Conservation (phyloP, 92 coral and sea anemone genomes). For the Pocillopora grandis region DNA sequence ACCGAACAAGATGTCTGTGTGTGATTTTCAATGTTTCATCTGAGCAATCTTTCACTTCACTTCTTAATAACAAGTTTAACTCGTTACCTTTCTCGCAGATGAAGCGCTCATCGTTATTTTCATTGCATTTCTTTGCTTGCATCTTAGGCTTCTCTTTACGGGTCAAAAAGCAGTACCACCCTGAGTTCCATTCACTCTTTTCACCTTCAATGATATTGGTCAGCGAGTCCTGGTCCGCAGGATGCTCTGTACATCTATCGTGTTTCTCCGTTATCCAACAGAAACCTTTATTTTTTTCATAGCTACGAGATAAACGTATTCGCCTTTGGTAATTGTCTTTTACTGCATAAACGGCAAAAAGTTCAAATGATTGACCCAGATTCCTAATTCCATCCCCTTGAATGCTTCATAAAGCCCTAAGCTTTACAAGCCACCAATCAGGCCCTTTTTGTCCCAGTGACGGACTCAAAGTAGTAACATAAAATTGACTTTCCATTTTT, state of each 20-base stretch:
- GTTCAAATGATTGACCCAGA: background rate
- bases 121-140: background rate
- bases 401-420: too few relatives aligned
- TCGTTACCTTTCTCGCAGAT: slow-evolving; percentile 11
- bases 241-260: background rate
- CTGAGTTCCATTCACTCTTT: background rate
- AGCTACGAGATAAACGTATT: background rate
- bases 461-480: too few relatives aligned
- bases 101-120: background rate
- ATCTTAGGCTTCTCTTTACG: background rate
- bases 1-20: too few relatives aligned
- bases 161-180: slow-evolving; percentile 25
- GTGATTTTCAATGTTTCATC: too few relatives aligned
- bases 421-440: too few relatives aligned
- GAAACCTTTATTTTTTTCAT: background rate
- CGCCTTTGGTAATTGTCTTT: too few relatives aligned
- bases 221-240: background rate
- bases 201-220: background rate
- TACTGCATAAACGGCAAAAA: background rate
- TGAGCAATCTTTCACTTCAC: too few relatives aligned
- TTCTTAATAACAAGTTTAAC: too few relatives aligned
- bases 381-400: too few relatives aligned
- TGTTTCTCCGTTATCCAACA: background rate
- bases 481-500: too few relatives aligned
- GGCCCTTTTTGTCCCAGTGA: too few relatives aligned